Evolutionary conservation across 2,797 vertebrate genomes (phyloP), one percentile per base, ranked within the genome.

Genomic region (Pangasius mekongensis): DNA sequence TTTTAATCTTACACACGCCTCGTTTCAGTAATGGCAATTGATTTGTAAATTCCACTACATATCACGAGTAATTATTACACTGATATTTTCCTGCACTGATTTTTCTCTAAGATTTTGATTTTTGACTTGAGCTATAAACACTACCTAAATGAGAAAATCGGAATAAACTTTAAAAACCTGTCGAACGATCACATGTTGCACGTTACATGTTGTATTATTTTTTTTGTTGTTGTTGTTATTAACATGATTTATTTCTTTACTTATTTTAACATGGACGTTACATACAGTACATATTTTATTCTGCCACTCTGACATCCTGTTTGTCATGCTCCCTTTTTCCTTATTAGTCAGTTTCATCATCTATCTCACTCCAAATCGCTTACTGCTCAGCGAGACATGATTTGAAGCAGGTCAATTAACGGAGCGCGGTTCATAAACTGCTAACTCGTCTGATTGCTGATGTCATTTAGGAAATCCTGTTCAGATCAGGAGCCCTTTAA

Each of bases 381-480:
- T n/a, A 30, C 36, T 67, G 82, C 62, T 62, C 43, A 30, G 82
- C 9, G 62, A 71, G 83, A 24, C 18, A 5, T 36, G 83, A 52
- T 33, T 39, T 27, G 80, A 87, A 81, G 56, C 58, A 77, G 84
- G 73, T 54, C 89, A 64, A 52, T 14, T 67, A 24, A 60, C 60
- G 4, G 69, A 83, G 43, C 36, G 8, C 22, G 20, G 16, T n/a
- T 36, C 84, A 54, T 83, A 73, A 87, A 90, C 88, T 90, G 84
- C 87, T 88, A 90, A 93, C 85, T 90, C 91, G 20, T 88, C 80
- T 91, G 92, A 92, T 91, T 93, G 60, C 85, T 93, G 88, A 92
- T 90, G 93, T 93, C 92, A 94, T 66, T 90, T 89, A 93, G 93
- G 90, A 94, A 93, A 94, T 82, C 89, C 81, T 87, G 52, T 86